Evolutionary conservation across 2,888 invertebrate genomes (phyloP).

Genomic region (Hedya salicella): DNA sequence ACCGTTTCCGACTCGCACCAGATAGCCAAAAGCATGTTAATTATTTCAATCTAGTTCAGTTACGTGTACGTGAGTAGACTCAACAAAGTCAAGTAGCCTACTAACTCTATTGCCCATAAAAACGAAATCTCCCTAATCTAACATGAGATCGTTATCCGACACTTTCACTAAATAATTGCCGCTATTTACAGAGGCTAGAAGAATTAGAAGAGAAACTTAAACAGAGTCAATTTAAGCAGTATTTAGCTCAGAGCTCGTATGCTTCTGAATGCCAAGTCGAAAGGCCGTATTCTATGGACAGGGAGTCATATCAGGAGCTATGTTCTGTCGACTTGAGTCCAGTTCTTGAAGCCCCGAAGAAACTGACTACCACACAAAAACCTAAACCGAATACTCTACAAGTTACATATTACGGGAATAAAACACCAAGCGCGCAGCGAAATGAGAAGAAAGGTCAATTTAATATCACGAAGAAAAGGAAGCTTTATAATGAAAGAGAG

Average conservation of each 20-base stretch:
- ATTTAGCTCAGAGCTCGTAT: constrained; percentile 67
- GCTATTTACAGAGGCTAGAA: constrained; percentile 67
- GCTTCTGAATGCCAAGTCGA: constrained; percentile 69
- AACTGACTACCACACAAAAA: constrained; percentile 37
- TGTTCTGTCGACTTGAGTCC: constrained; percentile 55
- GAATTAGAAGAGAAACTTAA: constrained; percentile 79
- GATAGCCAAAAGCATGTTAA: constrained; percentile 31
- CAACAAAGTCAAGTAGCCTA: constrained; percentile 38
- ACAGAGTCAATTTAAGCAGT: constrained; percentile 76
- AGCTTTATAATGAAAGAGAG: constrained; percentile 75
- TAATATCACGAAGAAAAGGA: constrained; percentile 76
- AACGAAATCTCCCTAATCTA: constrained; percentile 36
- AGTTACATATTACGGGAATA: constrained; percentile 70
- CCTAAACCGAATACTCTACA: constrained; percentile 60
- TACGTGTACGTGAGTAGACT: constrained; percentile 28
- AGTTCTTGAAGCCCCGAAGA: constrained; percentile 53
- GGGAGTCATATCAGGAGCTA: constrained; percentile 55
- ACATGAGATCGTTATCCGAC: constrained; percentile 24
- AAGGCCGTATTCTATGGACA: constrained; percentile 69
- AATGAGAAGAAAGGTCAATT: constrained; percentile 72
- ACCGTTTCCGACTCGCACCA: constrained; percentile 33
- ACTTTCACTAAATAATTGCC: constrained; percentile 46
- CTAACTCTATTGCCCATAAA: constrained; percentile 37
- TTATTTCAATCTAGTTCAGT: constrained; percentile 37
- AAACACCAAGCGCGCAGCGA: constrained; percentile 50